phyloP scores from a whole-genome alignment of 2,797 vertebrate genomes.

The Alcedo atthis region DNA sequence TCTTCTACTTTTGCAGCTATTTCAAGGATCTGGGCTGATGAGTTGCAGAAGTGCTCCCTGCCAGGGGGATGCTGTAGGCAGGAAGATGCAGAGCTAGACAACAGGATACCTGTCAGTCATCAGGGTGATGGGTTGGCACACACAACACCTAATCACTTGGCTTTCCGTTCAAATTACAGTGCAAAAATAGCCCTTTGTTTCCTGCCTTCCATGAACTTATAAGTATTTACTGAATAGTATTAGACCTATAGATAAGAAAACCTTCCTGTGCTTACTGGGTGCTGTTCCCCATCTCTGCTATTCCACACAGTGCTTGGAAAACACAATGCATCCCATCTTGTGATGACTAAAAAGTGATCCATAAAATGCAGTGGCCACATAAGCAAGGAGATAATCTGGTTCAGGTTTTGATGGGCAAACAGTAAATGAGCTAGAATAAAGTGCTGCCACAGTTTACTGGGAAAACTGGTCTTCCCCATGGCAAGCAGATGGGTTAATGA shows the following conservation, averaged over 20 bases:
- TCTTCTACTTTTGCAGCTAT: neutral
- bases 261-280: neutral
- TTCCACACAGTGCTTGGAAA: neutral
- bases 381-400: neutral
- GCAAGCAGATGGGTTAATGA: neutral
- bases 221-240: neutral
- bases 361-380: neutral
- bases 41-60: neutral
- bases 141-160: neutral
- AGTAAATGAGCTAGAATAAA: neutral
- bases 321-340: neutral
- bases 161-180: neutral
- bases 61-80: neutral
- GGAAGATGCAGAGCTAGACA: neutral
- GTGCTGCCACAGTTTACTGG: neutral
- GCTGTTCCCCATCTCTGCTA: neutral
- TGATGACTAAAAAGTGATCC: neutral
- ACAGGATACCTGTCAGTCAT: too few relatives aligned
- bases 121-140: neutral
- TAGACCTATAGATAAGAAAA: neutral
- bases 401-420: too few relatives aligned
- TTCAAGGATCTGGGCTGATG: neutral
- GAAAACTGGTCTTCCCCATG: neutral
- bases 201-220: neutral
- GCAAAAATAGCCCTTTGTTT: neutral